Evolutionary conservation across 2,113 vertebrate species (phyloP).

Genomic region (Aldabrachelys gigantea): DNA sequence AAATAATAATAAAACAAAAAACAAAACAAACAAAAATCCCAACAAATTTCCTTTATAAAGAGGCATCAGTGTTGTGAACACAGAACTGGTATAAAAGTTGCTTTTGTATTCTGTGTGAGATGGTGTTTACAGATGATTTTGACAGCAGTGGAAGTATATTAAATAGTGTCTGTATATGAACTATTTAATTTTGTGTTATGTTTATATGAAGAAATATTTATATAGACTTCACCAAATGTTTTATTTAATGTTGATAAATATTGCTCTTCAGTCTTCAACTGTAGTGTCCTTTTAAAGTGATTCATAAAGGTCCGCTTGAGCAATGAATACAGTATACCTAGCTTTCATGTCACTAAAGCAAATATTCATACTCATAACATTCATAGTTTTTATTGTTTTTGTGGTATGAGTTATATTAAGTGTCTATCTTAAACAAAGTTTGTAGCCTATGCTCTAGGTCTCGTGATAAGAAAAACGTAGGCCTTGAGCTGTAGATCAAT

Average conservation of each 20-base stretch:
- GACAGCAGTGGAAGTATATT: conserved; percentile 85
- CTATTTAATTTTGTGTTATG: conserved; percentile 87
- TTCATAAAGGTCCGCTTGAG: conserved; percentile 72
- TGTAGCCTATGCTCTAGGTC: conserved; percentile 5
- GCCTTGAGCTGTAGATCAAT: not conserved
- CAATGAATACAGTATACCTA: conserved; percentile 48
- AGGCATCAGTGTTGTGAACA: conserved; percentile 77
- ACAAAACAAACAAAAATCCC: conserved; percentile 21
- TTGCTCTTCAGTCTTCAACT: conserved; percentile 74
- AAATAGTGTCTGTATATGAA: conserved; percentile 88
- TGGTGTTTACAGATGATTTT: conserved; percentile 92
- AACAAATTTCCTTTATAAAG: conserved; percentile 66
- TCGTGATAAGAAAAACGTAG: conserved; percentile 4
- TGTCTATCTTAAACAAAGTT: not conserved
- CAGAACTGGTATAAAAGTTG: conserved; percentile 82
- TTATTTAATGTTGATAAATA: conserved; percentile 85
- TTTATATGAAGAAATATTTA: conserved; percentile 88
- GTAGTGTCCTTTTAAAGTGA: conserved; percentile 74
- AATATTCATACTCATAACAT: conserved; percentile 13
- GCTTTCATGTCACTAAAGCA: conserved; percentile 52
- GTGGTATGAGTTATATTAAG: conserved; percentile 41
- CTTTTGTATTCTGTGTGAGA: conserved; percentile 90
- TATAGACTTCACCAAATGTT: conserved; percentile 86
- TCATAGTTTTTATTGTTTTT: not conserved
- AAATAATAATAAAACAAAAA: conserved; percentile 30